These are phyloP conservation scores for Asbolus verrucosus DNA, from an alignment of 1,140 invertebrate species.

Conservation along the genomic window DNA sequence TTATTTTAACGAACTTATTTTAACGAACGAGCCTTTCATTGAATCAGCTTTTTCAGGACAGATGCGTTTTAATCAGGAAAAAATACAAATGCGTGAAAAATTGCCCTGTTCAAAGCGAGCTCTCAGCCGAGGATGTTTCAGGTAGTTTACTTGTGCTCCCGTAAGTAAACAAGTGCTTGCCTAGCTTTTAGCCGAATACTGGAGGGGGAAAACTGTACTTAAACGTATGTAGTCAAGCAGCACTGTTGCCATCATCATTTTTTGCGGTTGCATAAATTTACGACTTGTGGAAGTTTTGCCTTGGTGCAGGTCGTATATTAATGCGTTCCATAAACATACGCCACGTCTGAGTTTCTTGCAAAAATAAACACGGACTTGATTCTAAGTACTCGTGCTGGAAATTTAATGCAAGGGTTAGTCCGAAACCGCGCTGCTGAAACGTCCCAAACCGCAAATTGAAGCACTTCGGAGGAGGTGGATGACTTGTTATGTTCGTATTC, in stretches of 20 bases:
- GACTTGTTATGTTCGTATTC: constrained; percentile 20
- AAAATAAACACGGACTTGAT: too few relatives aligned
- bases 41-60: neutral
- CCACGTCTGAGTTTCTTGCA: too few relatives aligned
- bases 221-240: too few relatives aligned
- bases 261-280: too few relatives aligned
- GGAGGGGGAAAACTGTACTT: too few relatives aligned
- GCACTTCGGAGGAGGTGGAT: constrained; percentile 4
- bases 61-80: too few relatives aligned
- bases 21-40: neutral
- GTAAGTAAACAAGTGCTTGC: constrained; percentile 25
- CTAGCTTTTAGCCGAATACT: constrained; percentile 14
- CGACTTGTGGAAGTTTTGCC: too few relatives aligned
- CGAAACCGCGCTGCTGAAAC: constrained; percentile 4
- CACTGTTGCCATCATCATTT: too few relatives aligned
- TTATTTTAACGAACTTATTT: neutral
- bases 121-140: neutral
- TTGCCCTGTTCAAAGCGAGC: neutral
- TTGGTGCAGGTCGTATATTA: too few relatives aligned
- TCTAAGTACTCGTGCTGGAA: too few relatives aligned
- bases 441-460: constrained; percentile 15
- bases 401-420: constrained; percentile 15
- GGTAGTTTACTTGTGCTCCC: constrained; percentile 19
- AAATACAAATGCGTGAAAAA: too few relatives aligned
- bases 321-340: too few relatives aligned